A percentile compares a stretch with the other conserved stretches of the same genome.
These are phyloP conservation scores for Galerucella nymphaeae DNA, from an alignment of 2,888 invertebrate genomes.

Conservation along the genomic window DNA sequence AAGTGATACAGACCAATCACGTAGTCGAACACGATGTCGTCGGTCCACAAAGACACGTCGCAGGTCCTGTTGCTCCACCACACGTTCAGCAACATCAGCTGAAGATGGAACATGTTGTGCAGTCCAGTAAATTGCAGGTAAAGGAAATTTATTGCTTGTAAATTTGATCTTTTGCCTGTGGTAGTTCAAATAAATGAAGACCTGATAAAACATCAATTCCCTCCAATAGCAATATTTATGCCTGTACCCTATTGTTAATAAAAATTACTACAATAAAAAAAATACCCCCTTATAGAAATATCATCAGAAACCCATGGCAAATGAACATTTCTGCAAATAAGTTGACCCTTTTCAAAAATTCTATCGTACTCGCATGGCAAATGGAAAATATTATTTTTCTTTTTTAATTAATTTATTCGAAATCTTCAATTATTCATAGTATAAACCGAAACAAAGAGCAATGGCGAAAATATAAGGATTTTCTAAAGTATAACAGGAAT, in stretches of 20 bases:
- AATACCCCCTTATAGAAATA: too few relatives aligned
- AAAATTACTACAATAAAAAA: too few relatives aligned
- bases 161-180: too few relatives aligned
- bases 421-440: conserved; percentile 70
- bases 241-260: too few relatives aligned
- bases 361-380: too few relatives aligned
- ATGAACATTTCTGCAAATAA: too few relatives aligned
- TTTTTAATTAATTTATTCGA: not conserved
- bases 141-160: conserved; percentile 12
- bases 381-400: not conserved
- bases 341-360: too few relatives aligned
- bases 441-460: conserved; percentile 75
- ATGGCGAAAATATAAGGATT: conserved; percentile 74
- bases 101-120: conserved; percentile 57
- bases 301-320: too few relatives aligned
- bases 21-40: not conserved
- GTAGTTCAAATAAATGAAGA: too few relatives aligned
- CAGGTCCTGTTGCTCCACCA: not conserved
- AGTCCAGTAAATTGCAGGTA: conserved; percentile 63
- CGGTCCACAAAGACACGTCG: conserved; percentile 30
- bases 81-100: conserved; percentile 34
- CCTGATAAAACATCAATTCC: too few relatives aligned
- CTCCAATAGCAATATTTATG: too few relatives aligned
- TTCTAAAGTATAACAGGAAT: conserved; percentile 71
- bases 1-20: conserved; percentile 14